Base-by-base conservation (phyloP, 1,140 invertebrate genomes). In the Centruroides sculpturatus region DNA sequence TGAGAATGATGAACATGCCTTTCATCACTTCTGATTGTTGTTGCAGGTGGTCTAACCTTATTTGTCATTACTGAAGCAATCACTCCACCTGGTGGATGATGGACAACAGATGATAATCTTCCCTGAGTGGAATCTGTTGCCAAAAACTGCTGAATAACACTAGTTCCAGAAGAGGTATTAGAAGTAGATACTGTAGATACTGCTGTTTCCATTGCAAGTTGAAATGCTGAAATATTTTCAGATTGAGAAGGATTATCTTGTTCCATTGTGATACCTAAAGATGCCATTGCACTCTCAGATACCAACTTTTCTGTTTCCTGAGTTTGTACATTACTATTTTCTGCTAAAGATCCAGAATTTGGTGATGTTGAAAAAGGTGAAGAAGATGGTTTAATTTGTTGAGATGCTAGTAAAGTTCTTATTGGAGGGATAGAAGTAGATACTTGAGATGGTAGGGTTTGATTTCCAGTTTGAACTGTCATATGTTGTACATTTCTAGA, bases 131-230 rank as follows among this genome's bases (percentile, higher is more conserved):
- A 59, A 10, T 63, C 56, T 12, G 55, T 55, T 52, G 55, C 47
- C 52, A 63, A 48, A 56, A 63, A 55, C 23, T 63, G 62, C 48
- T 63, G 62, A 57, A 63, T 63, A 23, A 63, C 62, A 54, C 62
- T 63, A 36, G 62, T 63, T 8, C 59, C 58, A 10, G 62, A 54
- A 47, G 62, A 63, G n/a, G 62, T 57, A 47, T 53, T 63, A 6
- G 56, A 53, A 13, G 50, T 34, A 46, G 53, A 51, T 51, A 34
- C 12, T 34, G 12, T 51, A 51, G 23, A 13, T 13, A 51, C 23
- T 34, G 23, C 23, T 51, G 50, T 51, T 34, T 34, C 23, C 50
- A 13, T 34, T 51, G 12, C 50, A 13, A 13, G 12, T 51, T n/a
- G 12, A 51, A 13, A 13, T 34, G 23, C 12, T 51, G 50, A 51